Conservation (phyloP, 2,888 invertebrate species). For the Neoaliturus tenellus region DNA sequence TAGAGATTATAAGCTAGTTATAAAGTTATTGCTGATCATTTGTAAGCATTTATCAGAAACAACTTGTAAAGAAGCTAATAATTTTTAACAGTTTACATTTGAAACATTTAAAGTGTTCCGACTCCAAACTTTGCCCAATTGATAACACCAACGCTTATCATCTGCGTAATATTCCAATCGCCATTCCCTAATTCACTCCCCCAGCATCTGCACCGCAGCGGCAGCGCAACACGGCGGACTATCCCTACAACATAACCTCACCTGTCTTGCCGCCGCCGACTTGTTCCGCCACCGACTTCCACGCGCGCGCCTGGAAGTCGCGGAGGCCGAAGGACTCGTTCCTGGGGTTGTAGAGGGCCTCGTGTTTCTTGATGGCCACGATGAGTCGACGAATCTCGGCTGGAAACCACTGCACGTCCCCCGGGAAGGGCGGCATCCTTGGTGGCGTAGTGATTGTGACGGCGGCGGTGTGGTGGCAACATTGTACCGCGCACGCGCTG, state of each 20-base stretch:
- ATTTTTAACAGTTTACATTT: too few relatives aligned
- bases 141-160: neutral
- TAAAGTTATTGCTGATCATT: too few relatives aligned
- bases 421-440: conserved; percentile 36
- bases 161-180: neutral
- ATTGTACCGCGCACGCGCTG: conserved; percentile 37
- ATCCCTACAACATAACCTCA: conserved; percentile 11
- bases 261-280: conserved; percentile 47
- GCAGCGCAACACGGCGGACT: neutral
- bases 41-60: too few relatives aligned
- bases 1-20: too few relatives aligned
- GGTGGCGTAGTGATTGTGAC: conserved; percentile 40
- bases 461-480: neutral
- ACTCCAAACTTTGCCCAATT: too few relatives aligned
- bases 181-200: neutral
- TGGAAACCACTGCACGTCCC: conserved; percentile 45
- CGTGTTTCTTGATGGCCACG: conserved; percentile 37
- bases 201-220: neutral
- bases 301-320: conserved; percentile 7
- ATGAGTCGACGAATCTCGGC: conserved; percentile 30
- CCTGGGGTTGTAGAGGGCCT: conserved; percentile 30
- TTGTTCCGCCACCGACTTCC: conserved; percentile 32
- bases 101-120: too few relatives aligned
- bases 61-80: too few relatives aligned
- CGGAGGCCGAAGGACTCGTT: conserved; percentile 18